Evolutionary conservation across 2,888 invertebrate genomes (phyloP).

Genomic region (Hymenopus coronatus): DNA sequence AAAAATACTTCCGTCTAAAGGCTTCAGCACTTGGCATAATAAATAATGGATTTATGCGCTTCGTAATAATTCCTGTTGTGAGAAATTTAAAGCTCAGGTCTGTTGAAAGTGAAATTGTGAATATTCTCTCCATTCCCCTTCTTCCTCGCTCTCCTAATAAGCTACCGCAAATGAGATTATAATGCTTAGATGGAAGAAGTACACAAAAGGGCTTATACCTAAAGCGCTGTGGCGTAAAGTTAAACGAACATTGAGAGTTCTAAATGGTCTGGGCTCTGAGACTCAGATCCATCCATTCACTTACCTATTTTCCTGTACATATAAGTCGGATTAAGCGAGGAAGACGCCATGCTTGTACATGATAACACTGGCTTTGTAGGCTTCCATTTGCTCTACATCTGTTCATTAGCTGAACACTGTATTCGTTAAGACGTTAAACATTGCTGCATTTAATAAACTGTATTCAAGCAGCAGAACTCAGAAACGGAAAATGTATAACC

Average conservation of each 20-base stretch:
- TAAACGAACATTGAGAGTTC: neutral
- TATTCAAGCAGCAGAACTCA: no score
- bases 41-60: neutral
- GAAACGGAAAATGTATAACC: no score
- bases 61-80: neutral
- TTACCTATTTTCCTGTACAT: neutral
- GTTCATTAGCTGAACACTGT: neutral
- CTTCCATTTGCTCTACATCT: neutral
- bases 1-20: no score
- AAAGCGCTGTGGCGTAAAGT: neutral
- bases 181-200: neutral
- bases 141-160: neutral
- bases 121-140: neutral
- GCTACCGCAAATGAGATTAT: neutral
- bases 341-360: neutral
- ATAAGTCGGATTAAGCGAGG: neutral
- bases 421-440: no score
- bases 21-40: neutral
- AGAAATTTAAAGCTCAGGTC: neutral
- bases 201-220: neutral
- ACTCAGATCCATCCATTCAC: neutral
- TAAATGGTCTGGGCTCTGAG: neutral
- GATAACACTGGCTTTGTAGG: neutral
- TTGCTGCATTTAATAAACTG: no score
- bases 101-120: neutral